These are phyloP conservation scores for Oscheius myriophilus DNA, from an alignment of 2,888 invertebrate genomes.

Conservation along the genomic window DNA sequence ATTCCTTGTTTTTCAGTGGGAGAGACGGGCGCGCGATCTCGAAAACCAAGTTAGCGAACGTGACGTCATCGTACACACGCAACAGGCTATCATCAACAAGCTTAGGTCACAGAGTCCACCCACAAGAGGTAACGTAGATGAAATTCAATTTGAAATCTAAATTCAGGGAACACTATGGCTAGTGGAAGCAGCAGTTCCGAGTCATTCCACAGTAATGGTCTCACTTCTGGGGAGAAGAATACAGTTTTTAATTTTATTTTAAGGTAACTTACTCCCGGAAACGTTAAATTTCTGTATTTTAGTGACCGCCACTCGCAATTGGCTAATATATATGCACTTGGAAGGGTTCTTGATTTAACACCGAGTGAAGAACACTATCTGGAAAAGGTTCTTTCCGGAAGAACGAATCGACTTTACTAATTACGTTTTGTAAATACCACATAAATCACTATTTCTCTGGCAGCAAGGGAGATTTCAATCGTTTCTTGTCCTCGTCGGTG, in stretches of 20 bases:
- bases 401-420: slow-evolving; percentile 20
- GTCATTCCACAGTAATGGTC: slow-evolving; percentile 37
- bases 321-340: slow-evolving; percentile 50
- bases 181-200: slow-evolving; percentile 50
- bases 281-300: too few species aligned
- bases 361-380: slow-evolving; percentile 42
- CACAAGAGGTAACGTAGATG: slow-evolving; percentile 4
- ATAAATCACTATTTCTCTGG: slow-evolving; percentile 9
- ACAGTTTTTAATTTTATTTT: slow-evolving; percentile 37
- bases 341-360: slow-evolving; percentile 44
- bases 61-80: slow-evolving; percentile 55
- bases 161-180: slow-evolving; percentile 14
- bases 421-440: slow-evolving; percentile 12
- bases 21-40: slow-evolving; percentile 45
- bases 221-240: slow-evolving; percentile 15
- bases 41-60: slow-evolving; percentile 56
- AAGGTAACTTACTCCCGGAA: slow-evolving; percentile 39
- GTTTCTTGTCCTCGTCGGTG: slow-evolving; percentile 3
- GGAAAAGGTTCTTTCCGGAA: slow-evolving; percentile 37
- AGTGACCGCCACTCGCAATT: slow-evolving; percentile 48
- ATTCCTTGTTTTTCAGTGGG: slow-evolving; percentile 45
- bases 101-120: slow-evolving; percentile 37
- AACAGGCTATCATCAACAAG: slow-evolving; percentile 55
- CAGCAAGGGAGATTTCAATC: not conserved
- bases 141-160: not conserved